Base-by-base conservation (phyloP, 2,113 vertebrate species). In the Columba janthina region DNA sequence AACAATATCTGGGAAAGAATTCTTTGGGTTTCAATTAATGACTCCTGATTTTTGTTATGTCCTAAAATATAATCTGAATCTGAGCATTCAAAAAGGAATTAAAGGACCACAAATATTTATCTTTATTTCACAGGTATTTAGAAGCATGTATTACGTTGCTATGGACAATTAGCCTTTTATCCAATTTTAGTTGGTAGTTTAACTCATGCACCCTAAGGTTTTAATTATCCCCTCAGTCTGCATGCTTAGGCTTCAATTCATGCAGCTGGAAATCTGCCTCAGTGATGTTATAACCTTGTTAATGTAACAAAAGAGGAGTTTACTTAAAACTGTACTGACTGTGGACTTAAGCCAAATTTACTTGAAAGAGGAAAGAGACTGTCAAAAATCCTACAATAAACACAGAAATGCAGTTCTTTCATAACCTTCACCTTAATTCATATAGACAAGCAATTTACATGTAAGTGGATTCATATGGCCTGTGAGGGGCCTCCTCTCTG, bases 291-390 rank as follows among this genome's bases (percentile, higher is more conserved):
- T 98, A 98, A 98, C 98, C 98, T 98, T 98, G 98, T 98, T 98
- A 98, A 98, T 98, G 98, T 98, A 98, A 98, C 98, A 98, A 98
- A 98, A 98, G 98, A 98, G 97, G 98, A 98, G 98, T 98, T 98
- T 98, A 98, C 98, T 98, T 98, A 98, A 98, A 98, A 98, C 98
- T 98, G 97, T 98, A 98, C 98, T 98, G 98, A 98, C 97, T 97
- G 97, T 98, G 98, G 98, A 98, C 97, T 97, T 98, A 97, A 97
- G 98, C 98, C 98, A 98, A 98, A 98, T 98, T 98, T 98, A 98
- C 98, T 98, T 98, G 98, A 98, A 98, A 98, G 98, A 98, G 98
- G 98, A 98, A 98, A 98, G 98, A 98, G 98, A 98, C 98, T 98
- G 98, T 98, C 98, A 98, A 98, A 98, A 98, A 98, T 98, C 98